phyloP scores from a whole-genome alignment of 1,140 invertebrate species.

The Potamilus streckersoni region DNA sequence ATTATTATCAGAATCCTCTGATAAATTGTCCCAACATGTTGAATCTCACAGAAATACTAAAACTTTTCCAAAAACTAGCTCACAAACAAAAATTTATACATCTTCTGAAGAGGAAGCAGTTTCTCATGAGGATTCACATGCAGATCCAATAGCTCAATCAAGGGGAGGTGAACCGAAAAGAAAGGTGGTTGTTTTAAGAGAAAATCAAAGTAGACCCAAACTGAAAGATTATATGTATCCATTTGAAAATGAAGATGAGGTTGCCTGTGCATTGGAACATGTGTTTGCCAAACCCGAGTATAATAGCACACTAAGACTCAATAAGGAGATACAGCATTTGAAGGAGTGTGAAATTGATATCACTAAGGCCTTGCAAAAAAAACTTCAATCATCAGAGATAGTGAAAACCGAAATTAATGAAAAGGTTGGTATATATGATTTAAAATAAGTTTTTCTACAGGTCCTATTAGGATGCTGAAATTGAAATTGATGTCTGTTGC shows the following conservation, averaged over 20 bases:
- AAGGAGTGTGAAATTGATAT: constrained; percentile 42
- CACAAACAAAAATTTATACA: background rate
- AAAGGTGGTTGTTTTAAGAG: constrained; percentile 45
- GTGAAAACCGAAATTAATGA: constrained; percentile 54
- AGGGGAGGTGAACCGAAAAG: constrained; percentile 21
- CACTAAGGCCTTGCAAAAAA: constrained; percentile 40
- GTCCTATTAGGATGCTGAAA: too few species aligned
- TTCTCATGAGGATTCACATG: background rate
- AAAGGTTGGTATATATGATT: constrained; percentile 43
- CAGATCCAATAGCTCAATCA: constrained; percentile 19
- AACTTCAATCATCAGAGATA: constrained; percentile 44
- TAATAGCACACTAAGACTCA: constrained; percentile 54
- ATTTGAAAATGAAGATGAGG: constrained; percentile 36
- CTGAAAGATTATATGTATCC: constrained; percentile 51
- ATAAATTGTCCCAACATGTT: background rate
- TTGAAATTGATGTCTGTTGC: too few species aligned
- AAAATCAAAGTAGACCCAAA: constrained; percentile 35
- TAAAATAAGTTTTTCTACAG: too few species aligned
- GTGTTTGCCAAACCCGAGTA: constrained; percentile 58
- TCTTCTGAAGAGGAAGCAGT: too few species aligned
- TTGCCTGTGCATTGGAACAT: constrained; percentile 40
- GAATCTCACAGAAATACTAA: constrained; percentile 8
- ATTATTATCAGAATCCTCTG: constrained; percentile 4
- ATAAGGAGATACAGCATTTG: constrained; percentile 45
- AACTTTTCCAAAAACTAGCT: constrained; percentile 9